These are phyloP conservation scores for Haliaeetus albicilla DNA, from an alignment of 2,797 vertebrate genomes.

Conservation along the genomic window DNA sequence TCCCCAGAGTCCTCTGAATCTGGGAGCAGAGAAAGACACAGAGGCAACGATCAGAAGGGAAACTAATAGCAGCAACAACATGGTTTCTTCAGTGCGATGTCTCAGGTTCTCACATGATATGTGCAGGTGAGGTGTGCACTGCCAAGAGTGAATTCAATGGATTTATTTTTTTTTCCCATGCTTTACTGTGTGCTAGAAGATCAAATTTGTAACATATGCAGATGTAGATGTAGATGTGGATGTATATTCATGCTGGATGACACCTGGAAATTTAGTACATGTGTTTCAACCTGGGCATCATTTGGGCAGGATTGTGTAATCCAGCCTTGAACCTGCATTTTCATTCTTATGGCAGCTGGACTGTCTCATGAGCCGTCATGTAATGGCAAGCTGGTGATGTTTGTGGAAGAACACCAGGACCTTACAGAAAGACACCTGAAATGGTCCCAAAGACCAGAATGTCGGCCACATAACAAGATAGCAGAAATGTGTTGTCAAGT, in stretches of 20 bases:
- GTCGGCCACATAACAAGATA: neutral
- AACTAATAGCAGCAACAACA: accelerated
- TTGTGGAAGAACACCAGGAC: neutral
- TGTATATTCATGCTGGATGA: neutral
- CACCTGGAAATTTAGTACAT: neutral
- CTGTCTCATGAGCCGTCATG: neutral
- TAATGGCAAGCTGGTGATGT: neutral
- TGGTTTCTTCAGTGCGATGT: neutral
- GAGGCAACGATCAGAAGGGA: neutral
- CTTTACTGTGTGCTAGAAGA: neutral
- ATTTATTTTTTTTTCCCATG: neutral
- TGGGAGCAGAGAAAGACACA: neutral
- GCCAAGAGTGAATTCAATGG: neutral
- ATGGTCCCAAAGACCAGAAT: neutral
- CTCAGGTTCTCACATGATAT: neutral
- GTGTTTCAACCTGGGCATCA: neutral
- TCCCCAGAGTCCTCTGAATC: neutral
- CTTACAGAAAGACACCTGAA: neutral
- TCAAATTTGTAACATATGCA: neutral
- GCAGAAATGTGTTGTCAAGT: accelerated
- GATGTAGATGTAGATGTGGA: neutral
- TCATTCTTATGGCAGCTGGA: neutral
- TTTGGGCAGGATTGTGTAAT: neutral
- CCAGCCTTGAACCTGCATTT: accelerated
- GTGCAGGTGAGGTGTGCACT: neutral